Evolutionary conservation across 2,797 vertebrate species (phyloP), one percentile per base, ranked within the genome.

Genomic region (Florisuga fusca): DNA sequence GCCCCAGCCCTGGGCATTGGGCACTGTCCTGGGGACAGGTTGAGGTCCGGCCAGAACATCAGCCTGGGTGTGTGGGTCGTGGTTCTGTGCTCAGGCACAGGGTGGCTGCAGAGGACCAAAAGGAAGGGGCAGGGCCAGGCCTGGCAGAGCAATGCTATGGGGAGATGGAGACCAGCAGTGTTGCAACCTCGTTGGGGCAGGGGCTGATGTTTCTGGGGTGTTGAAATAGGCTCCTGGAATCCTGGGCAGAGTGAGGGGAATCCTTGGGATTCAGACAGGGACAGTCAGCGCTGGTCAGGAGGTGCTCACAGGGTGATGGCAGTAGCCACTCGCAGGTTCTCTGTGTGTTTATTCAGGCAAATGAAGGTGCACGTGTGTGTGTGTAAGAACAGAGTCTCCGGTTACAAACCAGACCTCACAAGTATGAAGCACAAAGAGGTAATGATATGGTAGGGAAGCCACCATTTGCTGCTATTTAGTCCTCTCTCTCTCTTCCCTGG

Each of bases 71-170:
- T 15, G 4, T 10, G 11, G 3, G 3, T 57, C 33, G n/a, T 41
- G 26, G 33, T 19, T 51, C 26, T 29, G 66, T 43, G 33, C 11
- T 58, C 72, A 63, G 22, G 29, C 12, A 20, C 33, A 73, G 43
- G 43, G 21, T 26, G 31, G 19, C n/a, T 1, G 0, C 50, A 20
- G 8, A 55, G 18, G 20, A 18, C 21, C 0, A 0, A 29, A 64
- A 26, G 58, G 43, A 61, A 72, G 19, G 19, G 19, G 6, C 25
- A 31, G 46, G 15, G 26, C 16, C 33, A 48, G 31, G 31, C 41
- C 61, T 11, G 23, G 71, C 27, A 61, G 12, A 15, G 27, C 12
- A 50, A 21, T 17, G 23, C 59, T 50, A 9, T 27, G 25, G 13
- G 5, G n/a, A 78, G 27, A n/a, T 20, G 20, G n/a, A 69, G 29